Conservation (phyloP, 2,888 invertebrate species). For the Cephus runcator region DNA sequence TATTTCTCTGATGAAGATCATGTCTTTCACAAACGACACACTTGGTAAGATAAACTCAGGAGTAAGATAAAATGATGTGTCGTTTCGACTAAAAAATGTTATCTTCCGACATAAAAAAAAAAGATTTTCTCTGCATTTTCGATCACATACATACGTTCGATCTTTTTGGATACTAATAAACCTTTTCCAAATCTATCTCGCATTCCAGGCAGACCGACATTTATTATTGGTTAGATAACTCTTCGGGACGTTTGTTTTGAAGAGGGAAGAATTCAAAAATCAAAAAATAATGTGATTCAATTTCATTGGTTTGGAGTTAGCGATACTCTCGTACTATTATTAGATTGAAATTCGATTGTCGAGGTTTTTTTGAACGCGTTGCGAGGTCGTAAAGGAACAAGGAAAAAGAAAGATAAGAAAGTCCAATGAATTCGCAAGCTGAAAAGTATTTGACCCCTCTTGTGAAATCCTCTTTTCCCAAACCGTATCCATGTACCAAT, state of each 20-base stretch:
- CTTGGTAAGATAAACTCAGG: neutral
- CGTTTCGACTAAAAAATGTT: neutral
- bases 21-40: neutral
- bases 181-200: neutral
- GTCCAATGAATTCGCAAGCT: neutral
- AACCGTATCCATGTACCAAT: constrained; percentile 35
- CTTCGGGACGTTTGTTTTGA: constrained; percentile 3
- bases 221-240: constrained; percentile 2
- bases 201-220: constrained; percentile 1
- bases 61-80: neutral
- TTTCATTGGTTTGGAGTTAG: neutral
- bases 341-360: neutral
- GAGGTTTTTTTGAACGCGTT: neutral
- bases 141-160: neutral
- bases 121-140: neutral
- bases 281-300: neutral
- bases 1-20: neutral
- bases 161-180: neutral
- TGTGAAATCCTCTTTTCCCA: neutral
- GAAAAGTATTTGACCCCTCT: neutral
- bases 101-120: neutral
- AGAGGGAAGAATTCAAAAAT: constrained; percentile 2
- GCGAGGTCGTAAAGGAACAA: neutral
- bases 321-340: neutral
- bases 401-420: neutral